Evolutionary conservation across 2,888 invertebrate species (phyloP).

Genomic region (Philonicus albiceps): DNA sequence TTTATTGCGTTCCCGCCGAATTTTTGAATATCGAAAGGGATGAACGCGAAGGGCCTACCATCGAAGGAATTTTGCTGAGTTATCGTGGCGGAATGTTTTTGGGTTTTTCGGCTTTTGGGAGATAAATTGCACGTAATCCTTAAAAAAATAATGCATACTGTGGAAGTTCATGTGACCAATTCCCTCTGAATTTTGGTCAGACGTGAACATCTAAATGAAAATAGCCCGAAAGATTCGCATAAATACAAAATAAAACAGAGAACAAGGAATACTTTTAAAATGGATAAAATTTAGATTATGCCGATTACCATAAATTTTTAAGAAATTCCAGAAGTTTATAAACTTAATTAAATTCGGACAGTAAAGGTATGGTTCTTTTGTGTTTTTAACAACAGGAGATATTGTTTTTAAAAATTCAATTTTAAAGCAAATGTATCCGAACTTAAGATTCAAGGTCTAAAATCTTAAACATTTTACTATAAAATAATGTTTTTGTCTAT

Average conservation of each 20-base stretch:
- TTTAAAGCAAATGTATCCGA: no score
- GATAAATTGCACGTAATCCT: background rate
- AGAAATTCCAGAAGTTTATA: background rate
- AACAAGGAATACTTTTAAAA: background rate
- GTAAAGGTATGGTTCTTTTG: no score
- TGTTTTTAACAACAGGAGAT: no score
- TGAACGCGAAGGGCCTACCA: background rate
- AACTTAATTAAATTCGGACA: background rate
- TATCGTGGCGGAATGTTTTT: background rate
- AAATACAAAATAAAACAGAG: background rate
- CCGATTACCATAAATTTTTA: background rate
- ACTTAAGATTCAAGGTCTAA: no score
- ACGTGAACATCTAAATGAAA: background rate
- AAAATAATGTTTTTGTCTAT: no score
- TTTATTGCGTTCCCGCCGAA: slow-evolving; percentile 19
- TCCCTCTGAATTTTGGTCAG: background rate
- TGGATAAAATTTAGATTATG: background rate
- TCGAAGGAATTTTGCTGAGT: background rate
- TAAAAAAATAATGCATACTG: background rate
- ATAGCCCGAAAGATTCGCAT: background rate
- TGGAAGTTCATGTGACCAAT: background rate
- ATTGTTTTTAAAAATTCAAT: no score
- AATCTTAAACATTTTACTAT: no score
- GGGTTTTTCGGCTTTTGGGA: background rate
- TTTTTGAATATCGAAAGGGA: slow-evolving; percentile 2